Conservation (phyloP, 2,797 vertebrate genomes). For the Mus spretus region DNA sequence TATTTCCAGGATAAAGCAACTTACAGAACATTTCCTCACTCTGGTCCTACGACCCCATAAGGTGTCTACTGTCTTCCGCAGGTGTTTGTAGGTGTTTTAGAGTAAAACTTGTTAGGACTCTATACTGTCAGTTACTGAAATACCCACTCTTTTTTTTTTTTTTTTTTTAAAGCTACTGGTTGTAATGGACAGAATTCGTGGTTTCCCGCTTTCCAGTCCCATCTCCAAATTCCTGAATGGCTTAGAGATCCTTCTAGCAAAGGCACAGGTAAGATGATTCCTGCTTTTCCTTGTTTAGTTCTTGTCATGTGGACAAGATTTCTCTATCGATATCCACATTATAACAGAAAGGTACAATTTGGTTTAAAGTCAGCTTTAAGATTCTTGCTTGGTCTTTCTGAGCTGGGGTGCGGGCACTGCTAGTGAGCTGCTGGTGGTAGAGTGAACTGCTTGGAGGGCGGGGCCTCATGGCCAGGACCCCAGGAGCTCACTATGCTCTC, state of each 20-base stretch:
- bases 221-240: slow-evolving; percentile 97
- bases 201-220: slow-evolving; percentile 95
- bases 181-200: slow-evolving; percentile 94
- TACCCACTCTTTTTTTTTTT: slow-evolving; percentile 25
- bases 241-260: slow-evolving; percentile 97
- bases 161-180: slow-evolving; percentile 92
- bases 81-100: not conserved
- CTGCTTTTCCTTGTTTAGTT: slow-evolving; percentile 18
- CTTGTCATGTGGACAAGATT: slow-evolving; percentile 26
- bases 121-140: not conserved
- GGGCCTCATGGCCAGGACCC: not conserved
- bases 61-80: not conserved
- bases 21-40: not conserved
- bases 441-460: not conserved
- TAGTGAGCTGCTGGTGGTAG: not conserved
- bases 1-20: not conserved
- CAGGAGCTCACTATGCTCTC: not conserved
- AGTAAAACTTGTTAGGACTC: not conserved
- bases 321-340: not conserved
- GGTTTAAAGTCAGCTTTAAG: not conserved
- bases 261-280: slow-evolving; percentile 94
- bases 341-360: not conserved
- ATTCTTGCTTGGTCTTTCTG: slow-evolving; percentile 5
- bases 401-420: not conserved
- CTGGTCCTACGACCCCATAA: not conserved